phyloP scores from a whole-genome alignment of 1,140 invertebrate genomes.

The Battus philenor region DNA sequence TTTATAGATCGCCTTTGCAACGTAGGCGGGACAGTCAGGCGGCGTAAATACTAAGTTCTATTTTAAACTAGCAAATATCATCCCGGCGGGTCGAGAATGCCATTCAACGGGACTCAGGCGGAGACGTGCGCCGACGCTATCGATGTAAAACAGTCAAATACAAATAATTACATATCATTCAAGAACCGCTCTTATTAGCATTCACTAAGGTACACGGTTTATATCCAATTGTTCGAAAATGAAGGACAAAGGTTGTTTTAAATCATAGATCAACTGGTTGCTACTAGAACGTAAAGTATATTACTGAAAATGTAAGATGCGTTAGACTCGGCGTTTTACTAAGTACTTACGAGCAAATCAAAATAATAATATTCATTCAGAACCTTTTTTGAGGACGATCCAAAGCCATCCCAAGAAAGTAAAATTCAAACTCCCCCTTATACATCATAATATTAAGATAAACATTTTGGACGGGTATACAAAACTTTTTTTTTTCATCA shows the following conservation, averaged over 20 bases:
- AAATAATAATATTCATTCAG: no score
- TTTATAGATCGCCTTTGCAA: constrained; percentile 44
- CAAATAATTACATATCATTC: constrained; percentile 11
- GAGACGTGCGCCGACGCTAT: constrained; percentile 9
- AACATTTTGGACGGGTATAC: no score
- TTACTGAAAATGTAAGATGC: background rate
- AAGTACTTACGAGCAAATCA: no score
- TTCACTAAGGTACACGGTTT: constrained; percentile 7
- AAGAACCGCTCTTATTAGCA: constrained; percentile 5
- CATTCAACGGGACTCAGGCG: constrained; percentile 1
- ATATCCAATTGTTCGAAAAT: constrained; percentile 3
- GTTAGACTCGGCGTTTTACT: no score
- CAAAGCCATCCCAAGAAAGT: no score
- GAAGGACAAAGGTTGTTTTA: constrained; percentile 10
- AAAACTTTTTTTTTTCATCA: no score
- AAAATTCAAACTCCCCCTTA: no score
- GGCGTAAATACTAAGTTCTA: constrained; percentile 2
- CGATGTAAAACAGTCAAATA: constrained; percentile 5
- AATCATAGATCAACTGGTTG: constrained; percentile 1
- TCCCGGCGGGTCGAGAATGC: constrained; percentile 18
- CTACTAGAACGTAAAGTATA: background rate
- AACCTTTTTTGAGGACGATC: no score
- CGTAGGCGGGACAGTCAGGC: constrained; percentile 31
- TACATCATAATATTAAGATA: no score
- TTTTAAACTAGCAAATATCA: constrained; percentile 17